These are phyloP conservation scores for Brachypteracias leptosomus DNA, from an alignment of 2,113 vertebrate genomes.

Conservation along the genomic window DNA sequence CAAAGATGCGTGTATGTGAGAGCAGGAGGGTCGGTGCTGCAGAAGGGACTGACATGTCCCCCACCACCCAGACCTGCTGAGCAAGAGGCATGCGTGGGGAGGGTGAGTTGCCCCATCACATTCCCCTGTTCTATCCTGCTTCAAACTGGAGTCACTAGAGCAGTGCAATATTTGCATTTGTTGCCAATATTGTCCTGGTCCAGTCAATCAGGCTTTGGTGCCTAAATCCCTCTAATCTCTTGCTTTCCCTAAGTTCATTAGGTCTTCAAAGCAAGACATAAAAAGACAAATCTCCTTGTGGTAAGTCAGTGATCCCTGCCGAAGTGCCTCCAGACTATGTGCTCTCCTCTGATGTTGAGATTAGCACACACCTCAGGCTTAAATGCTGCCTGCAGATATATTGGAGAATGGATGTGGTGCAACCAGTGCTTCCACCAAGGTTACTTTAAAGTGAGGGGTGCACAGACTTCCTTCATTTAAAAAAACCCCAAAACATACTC, in stretches of 20 bases:
- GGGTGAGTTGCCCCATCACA: not conserved
- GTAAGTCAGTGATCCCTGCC: not conserved
- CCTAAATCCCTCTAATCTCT: conserved; percentile 28
- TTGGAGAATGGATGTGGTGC: not conserved
- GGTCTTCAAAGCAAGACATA: conserved; percentile 27
- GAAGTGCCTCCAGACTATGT: not conserved
- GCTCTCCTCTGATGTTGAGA: not conserved
- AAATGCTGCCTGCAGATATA: rapidly evolving
- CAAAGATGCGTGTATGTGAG: rapidly evolving
- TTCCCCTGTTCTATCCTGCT: not conserved
- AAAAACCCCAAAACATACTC: not conserved
- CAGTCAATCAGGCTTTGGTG: not conserved
- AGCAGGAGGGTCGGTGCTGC: not conserved
- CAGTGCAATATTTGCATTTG: not conserved
- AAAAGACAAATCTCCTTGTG: conserved; percentile 8
- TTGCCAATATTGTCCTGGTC: not conserved
- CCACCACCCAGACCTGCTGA: rapidly evolving
- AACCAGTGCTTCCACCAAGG: not conserved
- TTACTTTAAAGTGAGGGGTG: not conserved
- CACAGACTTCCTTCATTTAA: not conserved
- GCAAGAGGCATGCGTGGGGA: rapidly evolving
- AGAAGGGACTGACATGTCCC: rapidly evolving
- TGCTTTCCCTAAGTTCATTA: conserved; percentile 19
- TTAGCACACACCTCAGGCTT: not conserved
- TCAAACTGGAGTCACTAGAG: not conserved